These are phyloP conservation scores for Rhynchophorus ferrugineus DNA, from an alignment of 1,140 invertebrate genomes.

Conservation along the genomic window DNA sequence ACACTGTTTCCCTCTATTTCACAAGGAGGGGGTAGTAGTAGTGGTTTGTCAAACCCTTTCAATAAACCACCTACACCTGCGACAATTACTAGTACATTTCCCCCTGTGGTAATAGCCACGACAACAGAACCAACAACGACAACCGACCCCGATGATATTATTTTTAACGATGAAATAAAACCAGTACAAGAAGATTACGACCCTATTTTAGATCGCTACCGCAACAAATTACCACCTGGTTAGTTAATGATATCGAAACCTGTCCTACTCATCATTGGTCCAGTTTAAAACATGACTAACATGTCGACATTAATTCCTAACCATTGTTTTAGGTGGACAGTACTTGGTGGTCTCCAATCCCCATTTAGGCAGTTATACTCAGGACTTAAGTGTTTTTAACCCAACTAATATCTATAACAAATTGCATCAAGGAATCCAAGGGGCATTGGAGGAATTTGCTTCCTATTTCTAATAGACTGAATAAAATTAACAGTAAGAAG, in stretches of 20 bases:
- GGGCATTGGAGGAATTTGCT: constrained; percentile 4
- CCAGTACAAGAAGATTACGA: constrained; percentile 25
- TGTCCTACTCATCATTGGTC: too few species aligned
- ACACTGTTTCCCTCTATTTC: too few species aligned
- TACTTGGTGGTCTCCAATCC: constrained; percentile 21
- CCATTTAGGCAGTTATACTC: constrained; percentile 15
- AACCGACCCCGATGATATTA: constrained; percentile 22
- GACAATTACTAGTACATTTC: not conserved
- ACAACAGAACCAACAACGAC: constrained; percentile 1
- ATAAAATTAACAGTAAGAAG: too few species aligned
- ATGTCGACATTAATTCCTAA: not conserved
- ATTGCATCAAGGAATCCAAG: constrained; percentile 12
- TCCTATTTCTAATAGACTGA: constrained; percentile 1
- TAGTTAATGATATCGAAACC: constrained; percentile 5
- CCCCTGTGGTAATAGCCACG: not conserved
- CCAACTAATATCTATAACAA: constrained; percentile 19
- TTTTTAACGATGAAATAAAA: constrained; percentile 21
- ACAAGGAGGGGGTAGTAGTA: constrained; percentile 2
- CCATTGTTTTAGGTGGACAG: constrained; percentile 17
- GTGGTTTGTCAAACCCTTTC: not conserved
- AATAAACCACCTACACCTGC: constrained; percentile 2
- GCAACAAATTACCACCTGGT: constrained; percentile 15
- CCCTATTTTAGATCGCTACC: constrained; percentile 22
- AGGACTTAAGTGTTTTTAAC: constrained; percentile 17
- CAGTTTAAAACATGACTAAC: too few species aligned